These are phyloP conservation scores for Drosophila paulistorum DNA, from an alignment of 1,140 invertebrate species.

Conservation along the genomic window DNA sequence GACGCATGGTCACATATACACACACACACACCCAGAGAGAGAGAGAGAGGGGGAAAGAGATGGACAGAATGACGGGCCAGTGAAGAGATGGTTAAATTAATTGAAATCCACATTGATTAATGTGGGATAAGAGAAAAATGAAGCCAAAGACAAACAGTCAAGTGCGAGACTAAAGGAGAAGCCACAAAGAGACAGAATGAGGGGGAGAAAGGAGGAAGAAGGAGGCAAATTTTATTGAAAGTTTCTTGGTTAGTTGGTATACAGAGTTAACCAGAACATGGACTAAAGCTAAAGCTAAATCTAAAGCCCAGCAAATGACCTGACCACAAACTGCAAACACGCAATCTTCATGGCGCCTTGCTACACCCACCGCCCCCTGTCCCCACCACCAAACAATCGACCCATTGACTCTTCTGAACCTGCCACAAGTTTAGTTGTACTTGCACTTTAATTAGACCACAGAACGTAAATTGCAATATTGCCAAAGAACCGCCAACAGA, in stretches of 20 bases:
- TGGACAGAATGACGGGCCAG: conserved; percentile 52
- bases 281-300: conserved; percentile 21
- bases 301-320: conserved; percentile 55
- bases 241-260: conserved; percentile 28
- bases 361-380: neutral
- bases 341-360: conserved; percentile 55
- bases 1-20: conserved; percentile 32
- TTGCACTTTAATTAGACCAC: conserved; percentile 80
- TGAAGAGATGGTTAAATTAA: conserved; percentile 81
- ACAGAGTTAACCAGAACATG: neutral
- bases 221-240: conserved; percentile 60
- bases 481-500: conserved; percentile 31
- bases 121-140: conserved; percentile 72
- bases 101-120: conserved; percentile 81
- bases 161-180: conserved; percentile 14
- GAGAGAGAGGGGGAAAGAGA: no score
- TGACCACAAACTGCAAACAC: conserved; percentile 64
- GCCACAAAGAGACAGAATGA: neutral
- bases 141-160: conserved; percentile 52
- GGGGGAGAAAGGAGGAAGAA: neutral
- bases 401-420: conserved; percentile 37
- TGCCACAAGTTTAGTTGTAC: conserved; percentile 71
- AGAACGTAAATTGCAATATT: conserved; percentile 81
- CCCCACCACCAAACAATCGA: neutral
- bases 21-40: neutral